Evolutionary conservation across 2,797 vertebrate species (phyloP).

Genomic region (Scarus forsteni): DNA sequence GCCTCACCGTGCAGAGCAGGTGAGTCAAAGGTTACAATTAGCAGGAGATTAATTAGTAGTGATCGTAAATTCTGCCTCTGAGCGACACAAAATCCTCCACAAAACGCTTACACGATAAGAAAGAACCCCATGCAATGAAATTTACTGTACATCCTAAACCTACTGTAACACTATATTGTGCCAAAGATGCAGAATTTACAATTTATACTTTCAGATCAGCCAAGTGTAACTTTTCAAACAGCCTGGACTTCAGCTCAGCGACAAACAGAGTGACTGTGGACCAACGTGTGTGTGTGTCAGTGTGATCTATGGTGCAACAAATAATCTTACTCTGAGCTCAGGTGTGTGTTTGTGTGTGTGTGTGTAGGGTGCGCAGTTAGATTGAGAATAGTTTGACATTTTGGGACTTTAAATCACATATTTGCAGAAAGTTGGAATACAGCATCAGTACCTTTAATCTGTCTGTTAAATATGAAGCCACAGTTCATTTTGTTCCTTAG

Average conservation of each 20-base stretch:
- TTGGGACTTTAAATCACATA: neutral
- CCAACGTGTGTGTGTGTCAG: conserved; percentile 32
- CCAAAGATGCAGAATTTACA: conserved; percentile 63
- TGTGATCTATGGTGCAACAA: conserved; percentile 55
- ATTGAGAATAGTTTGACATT: conserved; percentile 25
- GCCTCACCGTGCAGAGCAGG: conserved; percentile 24
- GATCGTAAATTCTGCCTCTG: conserved; percentile 60
- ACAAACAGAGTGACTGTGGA: conserved; percentile 44
- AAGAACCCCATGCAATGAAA: conserved; percentile 49
- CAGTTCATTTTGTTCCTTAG: neutral
- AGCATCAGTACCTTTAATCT: neutral
- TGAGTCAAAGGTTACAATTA: conserved; percentile 46
- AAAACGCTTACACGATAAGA: conserved; percentile 34
- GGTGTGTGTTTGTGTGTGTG: conserved; percentile 27
- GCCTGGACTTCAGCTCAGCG: conserved; percentile 35
- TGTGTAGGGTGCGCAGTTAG: conserved; percentile 39
- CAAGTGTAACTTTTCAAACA: conserved; percentile 55
- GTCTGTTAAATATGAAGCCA: neutral
- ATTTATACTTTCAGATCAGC: conserved; percentile 24
- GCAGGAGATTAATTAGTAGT: conserved; percentile 6
- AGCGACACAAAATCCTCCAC: conserved; percentile 8
- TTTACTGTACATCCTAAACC: conserved; percentile 34
- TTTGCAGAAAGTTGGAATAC: conserved; percentile 3
- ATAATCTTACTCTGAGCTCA: conserved; percentile 41
- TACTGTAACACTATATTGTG: conserved; percentile 40